Evolutionary conservation across 2,888 invertebrate species (phyloP), one percentile per base, ranked within the genome.

Genomic region (Gryllus longicercus): DNA sequence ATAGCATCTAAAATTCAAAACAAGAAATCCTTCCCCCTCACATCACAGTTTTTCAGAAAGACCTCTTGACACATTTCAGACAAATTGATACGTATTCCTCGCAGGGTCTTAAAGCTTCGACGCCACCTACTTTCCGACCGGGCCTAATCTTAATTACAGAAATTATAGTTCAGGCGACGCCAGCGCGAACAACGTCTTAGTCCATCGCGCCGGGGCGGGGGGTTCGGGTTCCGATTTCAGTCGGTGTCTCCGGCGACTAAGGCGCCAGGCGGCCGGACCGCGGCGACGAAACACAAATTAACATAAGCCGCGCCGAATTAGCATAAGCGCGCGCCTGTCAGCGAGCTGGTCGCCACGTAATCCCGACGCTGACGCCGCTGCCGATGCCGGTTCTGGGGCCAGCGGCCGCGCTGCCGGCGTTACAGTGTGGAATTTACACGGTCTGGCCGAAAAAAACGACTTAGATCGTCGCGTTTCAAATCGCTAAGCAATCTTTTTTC

Each of bases 241-340:
- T 14, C 38, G 38, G 38, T 5, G 38, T 38, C 38, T 38, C 1
- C 63, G n/a, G 63, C 63, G 63, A 63, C 63, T 4, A 14, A n/a
- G 14, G 16, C 14, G 63, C 63, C 4, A n/a, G 16, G 63, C n/a
- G n/a, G 63, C 14, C 14, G 16, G 16, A n/a, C 16, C n/a, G n/a
- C 63, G n/a, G 63, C n/a, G 63, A 63, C 63, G 63, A 63, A 63
- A 63, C 14, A 63, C 63, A 63, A 63, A 63, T 63, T 63, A 63
- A 63, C 63, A 63, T 63, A 63, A 63, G 63, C 63, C n/a, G 63
- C 63, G 63, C 16, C 63, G n/a, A 63, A 63, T 63, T 63, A 63
- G 63, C 63, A 63, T 63, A 63, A 63, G 63, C 63, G 63, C 63
- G 63, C 63, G 63, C 63, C 63, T 63, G 63, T 63, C 63, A 63